Conservation (phyloP, 1,140 invertebrate genomes). For the Hirudo medicinalis region DNA sequence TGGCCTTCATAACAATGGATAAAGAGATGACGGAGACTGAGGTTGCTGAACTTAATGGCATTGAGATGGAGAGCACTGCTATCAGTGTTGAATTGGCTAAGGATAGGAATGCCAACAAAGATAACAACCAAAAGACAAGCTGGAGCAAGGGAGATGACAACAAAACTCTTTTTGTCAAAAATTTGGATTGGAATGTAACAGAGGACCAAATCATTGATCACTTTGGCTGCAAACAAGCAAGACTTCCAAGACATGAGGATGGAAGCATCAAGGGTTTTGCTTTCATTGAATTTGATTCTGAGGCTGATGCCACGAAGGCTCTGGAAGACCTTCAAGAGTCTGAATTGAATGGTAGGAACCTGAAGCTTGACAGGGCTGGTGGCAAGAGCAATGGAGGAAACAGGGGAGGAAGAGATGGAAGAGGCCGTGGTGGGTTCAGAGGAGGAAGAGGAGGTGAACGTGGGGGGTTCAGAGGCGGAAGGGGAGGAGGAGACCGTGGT, state of each 20-base stretch:
- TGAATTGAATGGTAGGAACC: conserved; percentile 8
- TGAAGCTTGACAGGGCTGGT: not conserved
- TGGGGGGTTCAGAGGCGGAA: not conserved
- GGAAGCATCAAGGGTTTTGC: conserved; percentile 9
- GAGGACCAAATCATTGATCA: not conserved
- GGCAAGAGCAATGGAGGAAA: not conserved
- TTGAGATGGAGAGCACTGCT: not conserved
- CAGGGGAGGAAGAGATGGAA: not conserved
- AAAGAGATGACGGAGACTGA: conserved; percentile 1
- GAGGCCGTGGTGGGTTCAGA: not conserved
- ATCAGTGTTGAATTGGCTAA: not conserved
- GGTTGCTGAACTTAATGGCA: not conserved
- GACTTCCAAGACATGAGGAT: conserved; percentile 4
- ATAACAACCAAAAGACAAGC: not conserved
- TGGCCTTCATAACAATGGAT: conserved; percentile 1
- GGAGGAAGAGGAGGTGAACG: not conserved
- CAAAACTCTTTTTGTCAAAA: not conserved
- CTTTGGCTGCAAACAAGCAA: not conserved
- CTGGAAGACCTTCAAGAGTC: not conserved
- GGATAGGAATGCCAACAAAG: not conserved
- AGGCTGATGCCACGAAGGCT: not conserved
- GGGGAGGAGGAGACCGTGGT: not conserved
- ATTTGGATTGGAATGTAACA: not conserved
- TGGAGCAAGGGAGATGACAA: not conserved
- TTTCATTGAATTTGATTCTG: conserved; percentile 3